phyloP scores from a whole-genome alignment of 2,113 vertebrate genomes.

The Rhipidura dahli region DNA sequence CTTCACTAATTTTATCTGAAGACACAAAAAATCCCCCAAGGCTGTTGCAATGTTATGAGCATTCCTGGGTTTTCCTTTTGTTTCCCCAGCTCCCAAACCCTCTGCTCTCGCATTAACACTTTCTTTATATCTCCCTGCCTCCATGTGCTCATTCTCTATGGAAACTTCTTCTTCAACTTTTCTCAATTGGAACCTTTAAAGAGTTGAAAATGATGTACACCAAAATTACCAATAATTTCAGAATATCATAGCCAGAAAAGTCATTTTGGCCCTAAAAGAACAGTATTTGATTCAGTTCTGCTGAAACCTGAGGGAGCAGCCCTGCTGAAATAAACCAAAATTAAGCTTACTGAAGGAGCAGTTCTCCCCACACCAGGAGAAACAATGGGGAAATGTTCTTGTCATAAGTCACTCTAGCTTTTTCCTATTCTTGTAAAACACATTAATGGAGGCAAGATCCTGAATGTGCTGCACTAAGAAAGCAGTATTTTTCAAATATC shows the following conservation, averaged over 20 bases:
- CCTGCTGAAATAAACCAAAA: not conserved
- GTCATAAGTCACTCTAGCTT: not conserved
- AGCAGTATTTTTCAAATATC: not conserved
- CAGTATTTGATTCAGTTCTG: not conserved
- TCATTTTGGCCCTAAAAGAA: not conserved
- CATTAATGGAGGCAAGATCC: not conserved
- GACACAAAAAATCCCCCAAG: not conserved
- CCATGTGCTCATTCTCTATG: not conserved
- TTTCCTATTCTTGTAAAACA: not conserved
- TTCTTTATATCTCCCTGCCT: not conserved
- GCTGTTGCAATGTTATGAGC: not conserved
- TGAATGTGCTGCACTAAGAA: not conserved
- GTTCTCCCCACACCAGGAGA: not conserved
- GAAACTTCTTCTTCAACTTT: not conserved
- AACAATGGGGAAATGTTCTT: not conserved
- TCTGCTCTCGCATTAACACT: not conserved
- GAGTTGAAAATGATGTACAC: not conserved
- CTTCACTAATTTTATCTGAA: not conserved
- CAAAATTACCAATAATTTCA: not conserved
- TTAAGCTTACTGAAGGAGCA: not conserved
- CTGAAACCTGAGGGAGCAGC: not conserved
- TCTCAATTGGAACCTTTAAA: not conserved
- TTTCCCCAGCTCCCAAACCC: not conserved
- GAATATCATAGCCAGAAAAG: not conserved
- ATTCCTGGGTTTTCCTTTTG: not conserved